Evolutionary conservation across 2,113 vertebrate genomes (phyloP).

Genomic region (Lagopus leucura): DNA sequence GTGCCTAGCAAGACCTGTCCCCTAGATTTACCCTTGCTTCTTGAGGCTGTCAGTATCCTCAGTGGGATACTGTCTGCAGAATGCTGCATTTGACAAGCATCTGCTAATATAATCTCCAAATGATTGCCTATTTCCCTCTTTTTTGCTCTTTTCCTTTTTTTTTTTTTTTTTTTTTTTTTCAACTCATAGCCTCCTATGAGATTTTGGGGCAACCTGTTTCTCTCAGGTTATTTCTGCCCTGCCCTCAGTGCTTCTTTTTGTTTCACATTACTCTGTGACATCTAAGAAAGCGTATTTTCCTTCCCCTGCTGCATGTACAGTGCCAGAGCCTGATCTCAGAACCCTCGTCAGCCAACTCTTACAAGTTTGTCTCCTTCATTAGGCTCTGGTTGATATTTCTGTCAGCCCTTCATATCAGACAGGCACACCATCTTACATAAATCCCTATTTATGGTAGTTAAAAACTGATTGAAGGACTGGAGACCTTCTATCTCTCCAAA

Average conservation of each 20-base stretch:
- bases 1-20: no score
- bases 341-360: neutral
- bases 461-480: neutral
- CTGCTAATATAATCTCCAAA: neutral
- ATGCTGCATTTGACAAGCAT: neutral
- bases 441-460: neutral
- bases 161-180: no score
- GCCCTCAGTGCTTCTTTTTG: neutral
- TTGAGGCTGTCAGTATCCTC: neutral
- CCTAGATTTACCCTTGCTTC: neutral
- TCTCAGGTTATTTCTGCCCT: fast-evolving
- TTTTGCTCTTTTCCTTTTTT: no score
- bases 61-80: fast-evolving
- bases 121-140: neutral
- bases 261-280: neutral
- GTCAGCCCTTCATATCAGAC: neutral
- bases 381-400: neutral
- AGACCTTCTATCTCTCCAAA: neutral
- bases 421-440: neutral
- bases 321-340: neutral
- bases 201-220: neutral
- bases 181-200: neutral
- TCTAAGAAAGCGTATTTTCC: neutral
- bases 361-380: neutral
- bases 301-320: neutral